Evolutionary conservation across 2,888 invertebrate genomes (phyloP).

Genomic region (Watsonalla cultraria): DNA sequence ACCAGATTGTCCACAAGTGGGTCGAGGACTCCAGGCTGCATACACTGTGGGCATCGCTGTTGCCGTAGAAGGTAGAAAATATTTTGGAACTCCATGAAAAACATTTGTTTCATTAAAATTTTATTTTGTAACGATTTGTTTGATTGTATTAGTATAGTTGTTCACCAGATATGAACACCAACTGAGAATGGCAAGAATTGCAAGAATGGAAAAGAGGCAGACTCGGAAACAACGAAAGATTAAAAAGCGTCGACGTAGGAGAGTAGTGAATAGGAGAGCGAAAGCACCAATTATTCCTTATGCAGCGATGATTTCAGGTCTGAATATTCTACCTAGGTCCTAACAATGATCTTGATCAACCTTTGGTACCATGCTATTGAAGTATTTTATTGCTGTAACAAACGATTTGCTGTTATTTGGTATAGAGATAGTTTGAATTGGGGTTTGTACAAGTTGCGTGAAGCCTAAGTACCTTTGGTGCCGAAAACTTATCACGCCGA

Average conservation of each 20-base stretch:
- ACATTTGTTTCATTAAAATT: constrained; percentile 15
- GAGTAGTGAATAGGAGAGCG: neutral
- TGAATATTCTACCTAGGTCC: neutral
- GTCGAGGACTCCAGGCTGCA: constrained; percentile 24
- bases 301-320: neutral
- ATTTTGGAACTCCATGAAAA: constrained; percentile 20
- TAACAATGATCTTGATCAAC: too few relatives aligned
- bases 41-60: constrained; percentile 49
- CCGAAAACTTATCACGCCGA: too few relatives aligned
- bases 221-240: neutral
- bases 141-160: constrained; percentile 22
- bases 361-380: too few relatives aligned
- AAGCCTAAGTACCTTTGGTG: too few relatives aligned
- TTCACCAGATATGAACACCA: constrained; percentile 27
- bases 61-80: constrained; percentile 53
- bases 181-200: neutral
- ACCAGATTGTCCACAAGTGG: constrained; percentile 31
- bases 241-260: neutral
- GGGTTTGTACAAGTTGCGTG: too few relatives aligned
- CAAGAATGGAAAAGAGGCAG: constrained; percentile 1
- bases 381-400: too few relatives aligned
- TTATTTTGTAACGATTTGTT: constrained; percentile 15
- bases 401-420: too few relatives aligned
- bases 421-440: too few relatives aligned
- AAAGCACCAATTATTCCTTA: too few relatives aligned